These are phyloP conservation scores for Scalopus aquaticus DNA, from an alignment of 2,113 vertebrate species.

Conservation along the genomic window DNA sequence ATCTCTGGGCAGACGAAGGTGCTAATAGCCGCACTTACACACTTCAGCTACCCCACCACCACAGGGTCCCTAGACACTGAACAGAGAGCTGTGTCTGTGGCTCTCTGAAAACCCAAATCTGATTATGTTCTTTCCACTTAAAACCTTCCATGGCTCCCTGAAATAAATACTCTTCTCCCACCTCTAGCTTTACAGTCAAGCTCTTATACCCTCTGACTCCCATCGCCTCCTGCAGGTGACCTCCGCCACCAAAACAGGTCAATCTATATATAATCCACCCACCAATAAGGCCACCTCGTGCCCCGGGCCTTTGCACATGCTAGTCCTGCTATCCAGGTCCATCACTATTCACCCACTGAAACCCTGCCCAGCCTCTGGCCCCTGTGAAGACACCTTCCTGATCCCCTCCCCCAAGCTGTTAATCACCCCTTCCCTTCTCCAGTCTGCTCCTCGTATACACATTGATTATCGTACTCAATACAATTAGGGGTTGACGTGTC, in stretches of 20 bases:
- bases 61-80: neutral
- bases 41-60: neutral
- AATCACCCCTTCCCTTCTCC: neutral
- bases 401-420: neutral
- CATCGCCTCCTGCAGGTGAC: neutral
- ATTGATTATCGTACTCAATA: neutral
- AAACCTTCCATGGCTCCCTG: neutral
- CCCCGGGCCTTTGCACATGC: constrained; percentile 6
- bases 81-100: neutral
- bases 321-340: neutral
- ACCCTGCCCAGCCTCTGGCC: neutral
- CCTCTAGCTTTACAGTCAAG: neutral
- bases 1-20: neutral
- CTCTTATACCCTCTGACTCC: neutral
- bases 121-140: neutral
- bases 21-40: too few species aligned
- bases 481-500: constrained; percentile 25
- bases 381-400: neutral
- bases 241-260: neutral
- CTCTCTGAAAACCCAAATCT: neutral
- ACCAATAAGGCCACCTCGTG: neutral
- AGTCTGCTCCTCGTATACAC: neutral
- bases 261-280: neutral
- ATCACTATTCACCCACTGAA: neutral
- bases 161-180: neutral